A percentile compares a stretch with the other conserved stretches of the same genome.
Evolutionary conservation across 1,140 invertebrate genomes (phyloP).

Genomic region (Drosophila sproati): DNA sequence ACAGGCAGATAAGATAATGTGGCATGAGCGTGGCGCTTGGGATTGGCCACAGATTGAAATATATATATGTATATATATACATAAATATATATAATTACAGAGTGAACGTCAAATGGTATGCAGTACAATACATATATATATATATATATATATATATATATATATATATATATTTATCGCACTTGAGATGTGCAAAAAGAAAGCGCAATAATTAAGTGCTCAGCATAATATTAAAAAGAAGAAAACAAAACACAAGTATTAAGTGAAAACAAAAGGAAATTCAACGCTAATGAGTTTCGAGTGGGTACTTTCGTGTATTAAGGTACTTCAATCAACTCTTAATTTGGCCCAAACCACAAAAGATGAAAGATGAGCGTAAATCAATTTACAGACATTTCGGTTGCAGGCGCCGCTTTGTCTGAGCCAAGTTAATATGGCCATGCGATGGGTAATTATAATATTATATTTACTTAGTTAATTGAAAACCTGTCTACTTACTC

Average conservation of each 20-base stretch:
- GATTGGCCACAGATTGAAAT: conserved; percentile 62
- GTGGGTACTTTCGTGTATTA: neutral
- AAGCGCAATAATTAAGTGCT: conserved; percentile 44
- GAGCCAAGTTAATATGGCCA: neutral
- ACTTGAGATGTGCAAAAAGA: conserved; percentile 12
- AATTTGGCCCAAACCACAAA: neutral
- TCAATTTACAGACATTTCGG: neutral
- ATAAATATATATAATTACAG: neutral
- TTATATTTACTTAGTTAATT: neutral
- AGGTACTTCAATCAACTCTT: neutral
- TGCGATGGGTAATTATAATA: too few relatives aligned
- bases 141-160: neutral
- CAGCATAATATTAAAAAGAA: conserved; percentile 1
- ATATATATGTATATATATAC: conserved; percentile 37
- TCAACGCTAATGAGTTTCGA: conserved; percentile 12
- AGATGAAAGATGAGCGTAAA: neutral
- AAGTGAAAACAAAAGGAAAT: conserved; percentile 11
- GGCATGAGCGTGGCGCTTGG: conserved; percentile 26
- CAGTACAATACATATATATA: neutral
- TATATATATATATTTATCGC: conserved; percentile 7
- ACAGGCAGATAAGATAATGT: conserved; percentile 64
- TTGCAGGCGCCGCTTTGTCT: neutral
- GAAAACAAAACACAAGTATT: neutral
- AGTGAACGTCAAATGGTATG: conserved; percentile 26
- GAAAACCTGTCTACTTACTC: neutral